Evolutionary conservation across 2,113 vertebrate species (phyloP).

Genomic region (Crocuta crocuta): DNA sequence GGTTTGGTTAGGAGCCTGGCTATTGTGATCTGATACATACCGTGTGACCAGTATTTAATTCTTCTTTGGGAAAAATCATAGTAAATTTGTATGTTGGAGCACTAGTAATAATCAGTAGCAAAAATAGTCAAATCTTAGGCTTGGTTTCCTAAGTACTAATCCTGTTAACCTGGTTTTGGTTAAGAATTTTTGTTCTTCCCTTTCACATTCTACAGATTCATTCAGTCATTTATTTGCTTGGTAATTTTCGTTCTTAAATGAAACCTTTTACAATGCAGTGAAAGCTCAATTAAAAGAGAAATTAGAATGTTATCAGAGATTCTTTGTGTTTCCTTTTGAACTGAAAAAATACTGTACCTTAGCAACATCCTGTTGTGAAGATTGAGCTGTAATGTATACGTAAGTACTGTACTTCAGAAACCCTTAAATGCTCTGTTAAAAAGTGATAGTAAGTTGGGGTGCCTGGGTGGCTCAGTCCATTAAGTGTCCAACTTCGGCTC

Average conservation of each 20-base stretch:
- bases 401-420: not conserved
- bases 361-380: not conserved
- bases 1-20: not conserved
- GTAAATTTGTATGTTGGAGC: not conserved
- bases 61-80: not conserved
- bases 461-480: no score
- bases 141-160: not conserved
- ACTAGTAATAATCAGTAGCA: not conserved
- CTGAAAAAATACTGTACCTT: not conserved
- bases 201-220: not conserved
- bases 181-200: not conserved
- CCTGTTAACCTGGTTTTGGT: not conserved
- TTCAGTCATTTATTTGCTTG: slow-evolving; percentile 12
- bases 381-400: not conserved
- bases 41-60: not conserved
- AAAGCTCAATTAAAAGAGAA: not conserved
- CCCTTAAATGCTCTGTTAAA: not conserved
- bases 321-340: not conserved
- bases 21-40: not conserved
- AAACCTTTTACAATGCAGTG: not conserved
- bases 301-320: not conserved
- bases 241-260: slow-evolving; percentile 35
- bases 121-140: not conserved
- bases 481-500: no score
- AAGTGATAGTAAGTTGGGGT: not conserved